Base-by-base conservation (phyloP, 1,140 invertebrate genomes). In the Carposina sasakii region DNA sequence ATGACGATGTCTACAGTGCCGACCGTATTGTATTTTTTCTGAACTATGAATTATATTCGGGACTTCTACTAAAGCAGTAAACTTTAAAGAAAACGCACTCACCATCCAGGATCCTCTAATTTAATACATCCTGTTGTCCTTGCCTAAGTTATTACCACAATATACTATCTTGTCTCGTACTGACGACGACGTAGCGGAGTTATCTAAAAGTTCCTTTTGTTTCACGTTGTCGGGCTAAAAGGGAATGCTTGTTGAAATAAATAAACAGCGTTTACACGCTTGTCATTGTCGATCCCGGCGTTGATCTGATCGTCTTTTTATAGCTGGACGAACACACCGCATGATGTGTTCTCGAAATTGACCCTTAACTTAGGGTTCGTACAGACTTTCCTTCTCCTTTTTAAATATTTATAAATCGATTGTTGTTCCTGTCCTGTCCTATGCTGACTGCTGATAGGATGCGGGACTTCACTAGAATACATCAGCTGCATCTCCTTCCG, bases 161-260 rank as follows among this genome's bases (percentile, higher is more conserved):
- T 13, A 16, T 28, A 28, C 24, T 15, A 22, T 39, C 36, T 39
- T 10, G 36, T 39, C 20, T 3, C 20, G 15, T 10, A 20, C 36
- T 34, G n/a, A n/a, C n/a, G n/a, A 41, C 48, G 44, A 62, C 58
- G 52, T 60, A 64, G 60, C 69, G 67, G 69, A 73, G 68, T 77
- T 81, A 83, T 83, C 75, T 76, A 75, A 71, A 74, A 77, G 62
- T 67, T 72, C 54, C 63, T 79, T n/a, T n/a, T 74, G 74, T 82
- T 78, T 73, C 67, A 70, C 76, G 56, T 67, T 58, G 49, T 41
- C 63, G 66, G 67, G 72, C 74, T 83, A 83, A 83, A 76, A 83
- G 77, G 77, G 61, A 83, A 83, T 73, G 63, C 77, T 70, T 83
- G 79, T 83, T 72, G 58, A 75, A 71, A 83, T 81, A 83, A 83